These are phyloP conservation scores for Tragulus kanchil DNA, from an alignment of 2,113 vertebrate species.

Conservation along the genomic window DNA sequence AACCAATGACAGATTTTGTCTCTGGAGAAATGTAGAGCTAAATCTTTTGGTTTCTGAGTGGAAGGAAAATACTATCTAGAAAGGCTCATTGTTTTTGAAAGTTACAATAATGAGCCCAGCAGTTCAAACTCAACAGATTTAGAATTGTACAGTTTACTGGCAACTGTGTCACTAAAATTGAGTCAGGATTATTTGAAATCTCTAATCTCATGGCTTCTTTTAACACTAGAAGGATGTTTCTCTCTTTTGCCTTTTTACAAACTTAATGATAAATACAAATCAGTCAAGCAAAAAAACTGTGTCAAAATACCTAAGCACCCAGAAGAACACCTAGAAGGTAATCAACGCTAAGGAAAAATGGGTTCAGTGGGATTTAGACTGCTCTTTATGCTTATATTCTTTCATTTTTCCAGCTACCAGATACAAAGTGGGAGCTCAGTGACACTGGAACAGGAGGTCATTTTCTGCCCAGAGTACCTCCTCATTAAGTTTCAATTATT, in stretches of 20 bases:
- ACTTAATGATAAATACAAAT: conserved; percentile 39
- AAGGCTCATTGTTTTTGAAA: neutral
- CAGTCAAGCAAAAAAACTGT: conserved; percentile 49
- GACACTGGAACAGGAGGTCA: conserved; percentile 84
- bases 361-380: conserved; percentile 62
- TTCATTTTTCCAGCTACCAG: conserved; percentile 72
- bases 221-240: conserved; percentile 19
- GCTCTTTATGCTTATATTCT: conserved; percentile 66
- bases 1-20: neutral
- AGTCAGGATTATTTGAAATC: neutral
- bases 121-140: neutral
- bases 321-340: conserved; percentile 68
- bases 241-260: neutral
- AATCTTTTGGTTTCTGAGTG: neutral
- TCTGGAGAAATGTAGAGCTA: neutral
- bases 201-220: neutral
- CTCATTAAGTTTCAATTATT: conserved; percentile 89
- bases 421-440: conserved; percentile 81
- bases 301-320: conserved; percentile 74
- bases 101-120: neutral
- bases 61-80: neutral
- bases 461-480: conserved; percentile 79
- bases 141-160: neutral
- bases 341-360: conserved; percentile 72
- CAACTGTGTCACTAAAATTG: neutral